These are phyloP conservation scores for Scaeva pyrastri DNA, from an alignment of 2,888 invertebrate species.

Conservation along the genomic window DNA sequence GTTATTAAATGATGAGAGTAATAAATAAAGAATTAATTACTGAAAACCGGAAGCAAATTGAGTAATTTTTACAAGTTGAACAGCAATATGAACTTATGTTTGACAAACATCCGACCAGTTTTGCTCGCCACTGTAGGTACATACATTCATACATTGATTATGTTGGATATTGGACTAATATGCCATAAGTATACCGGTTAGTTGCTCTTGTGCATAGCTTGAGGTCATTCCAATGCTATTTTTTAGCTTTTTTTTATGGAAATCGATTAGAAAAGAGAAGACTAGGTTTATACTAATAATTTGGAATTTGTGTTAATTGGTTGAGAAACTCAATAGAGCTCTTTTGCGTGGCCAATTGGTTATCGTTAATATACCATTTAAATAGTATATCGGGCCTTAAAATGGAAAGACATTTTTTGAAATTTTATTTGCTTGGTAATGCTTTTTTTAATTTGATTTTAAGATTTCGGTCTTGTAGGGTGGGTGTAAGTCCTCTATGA, in stretches of 20 bases:
- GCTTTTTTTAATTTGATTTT: background rate
- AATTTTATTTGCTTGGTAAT: background rate
- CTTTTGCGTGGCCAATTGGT: conserved; percentile 49
- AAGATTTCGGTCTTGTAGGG: too few species aligned
- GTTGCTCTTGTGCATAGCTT: conserved; percentile 59
- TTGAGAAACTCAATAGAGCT: conserved; percentile 3
- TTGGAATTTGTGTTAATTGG: conserved; percentile 2
- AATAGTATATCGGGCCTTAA: background rate
- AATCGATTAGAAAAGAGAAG: conserved; percentile 19
- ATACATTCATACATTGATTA: conserved; percentile 53
- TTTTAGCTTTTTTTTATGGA: background rate
- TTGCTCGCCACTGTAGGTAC: too few species aligned
- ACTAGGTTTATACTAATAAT: conserved; percentile 15
- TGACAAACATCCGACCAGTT: too few species aligned
- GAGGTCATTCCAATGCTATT: conserved; percentile 42
- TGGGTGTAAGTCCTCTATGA: too few species aligned
- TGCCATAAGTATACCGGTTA: conserved; percentile 58
- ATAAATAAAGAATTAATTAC: too few species aligned
- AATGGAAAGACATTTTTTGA: background rate
- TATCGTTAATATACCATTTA: conserved; percentile 9
- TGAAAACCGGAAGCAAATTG: too few species aligned
- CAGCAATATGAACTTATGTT: too few species aligned
- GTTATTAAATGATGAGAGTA: too few species aligned
- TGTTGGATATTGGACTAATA: conserved; percentile 52
- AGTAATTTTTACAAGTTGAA: too few species aligned